Conservation (phyloP, 1,140 invertebrate genomes). For the Orius laevigatus region DNA sequence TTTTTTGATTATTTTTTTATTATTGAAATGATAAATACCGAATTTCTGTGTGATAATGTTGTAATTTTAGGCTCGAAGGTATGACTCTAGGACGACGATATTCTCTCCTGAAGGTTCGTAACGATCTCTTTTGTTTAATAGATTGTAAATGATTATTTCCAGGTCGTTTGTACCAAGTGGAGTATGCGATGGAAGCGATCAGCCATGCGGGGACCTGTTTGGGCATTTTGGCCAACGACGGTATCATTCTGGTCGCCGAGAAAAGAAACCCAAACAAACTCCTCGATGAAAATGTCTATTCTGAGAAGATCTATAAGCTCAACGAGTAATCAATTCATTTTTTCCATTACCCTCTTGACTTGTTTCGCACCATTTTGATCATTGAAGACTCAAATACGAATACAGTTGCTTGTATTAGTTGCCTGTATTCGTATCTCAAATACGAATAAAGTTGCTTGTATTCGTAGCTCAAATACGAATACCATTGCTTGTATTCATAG, state of each 20-base stretch:
- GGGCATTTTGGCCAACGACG: slow-evolving; percentile 90
- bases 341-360: too few species aligned
- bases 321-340: slow-evolving; percentile 47
- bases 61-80: slow-evolving; percentile 64
- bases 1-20: too few species aligned
- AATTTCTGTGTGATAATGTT: too few species aligned
- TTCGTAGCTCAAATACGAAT: too few species aligned
- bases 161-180: slow-evolving; percentile 96
- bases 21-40: too few species aligned
- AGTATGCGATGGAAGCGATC: slow-evolving; percentile 99
- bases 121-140: slow-evolving; percentile 12
- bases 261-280: slow-evolving; percentile 94
- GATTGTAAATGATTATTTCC: slow-evolving; percentile 20
- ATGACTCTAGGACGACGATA: slow-evolving; percentile 98
- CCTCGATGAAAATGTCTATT: slow-evolving; percentile 90
- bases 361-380: too few species aligned
- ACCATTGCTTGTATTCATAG: too few species aligned
- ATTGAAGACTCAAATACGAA: too few species aligned
- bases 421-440: too few species aligned
- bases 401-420: too few species aligned
- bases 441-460: too few species aligned
- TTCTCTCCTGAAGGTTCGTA: slow-evolving; percentile 87
- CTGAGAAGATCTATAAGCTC: slow-evolving; percentile 98
- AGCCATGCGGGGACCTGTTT: slow-evolving; percentile 97
- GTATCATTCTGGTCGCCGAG: slow-evolving; percentile 93